A percentile compares a stretch with the other conserved stretches of the same genome.
Conservation (phyloP, 1,140 invertebrate genomes). For the Chlorops oryzae region DNA sequence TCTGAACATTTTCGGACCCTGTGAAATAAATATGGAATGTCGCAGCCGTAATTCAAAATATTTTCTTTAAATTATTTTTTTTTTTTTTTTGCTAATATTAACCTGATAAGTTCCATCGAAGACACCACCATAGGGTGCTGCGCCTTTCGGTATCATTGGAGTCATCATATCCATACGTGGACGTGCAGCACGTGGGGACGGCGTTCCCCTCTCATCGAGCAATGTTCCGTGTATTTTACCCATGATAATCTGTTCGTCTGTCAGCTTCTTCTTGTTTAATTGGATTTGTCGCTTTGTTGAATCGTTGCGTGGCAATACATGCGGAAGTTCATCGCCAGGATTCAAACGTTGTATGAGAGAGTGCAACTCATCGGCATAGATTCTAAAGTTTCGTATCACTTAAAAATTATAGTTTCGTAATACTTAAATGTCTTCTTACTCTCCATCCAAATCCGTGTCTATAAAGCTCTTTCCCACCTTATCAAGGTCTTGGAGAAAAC, state of each 20-base stretch:
- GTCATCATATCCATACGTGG: conserved; percentile 33
- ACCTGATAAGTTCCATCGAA: conserved; percentile 44
- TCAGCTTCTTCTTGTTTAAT: conserved; percentile 20
- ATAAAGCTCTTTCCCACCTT: conserved; percentile 25
- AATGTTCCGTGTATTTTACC: conserved; percentile 43
- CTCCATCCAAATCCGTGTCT: conserved; percentile 45
- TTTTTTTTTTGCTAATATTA: no score
- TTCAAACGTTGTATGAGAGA: conserved; percentile 40
- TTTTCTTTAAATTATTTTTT: no score
- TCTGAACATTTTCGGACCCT: conserved; percentile 46
- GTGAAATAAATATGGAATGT: background rate
- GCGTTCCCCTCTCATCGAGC: conserved; percentile 21
- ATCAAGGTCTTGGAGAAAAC: conserved; percentile 33
- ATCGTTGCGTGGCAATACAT: conserved; percentile 33
- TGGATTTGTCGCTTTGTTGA: conserved; percentile 11
- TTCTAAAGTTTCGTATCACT: conserved; percentile 19
- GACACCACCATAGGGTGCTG: conserved; percentile 32
- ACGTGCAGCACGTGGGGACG: conserved; percentile 17
- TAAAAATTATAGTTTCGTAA: background rate
- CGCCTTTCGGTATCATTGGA: conserved; percentile 34
- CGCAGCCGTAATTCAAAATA: no score
- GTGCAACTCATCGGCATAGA: conserved; percentile 42
- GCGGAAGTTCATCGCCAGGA: conserved; percentile 9
- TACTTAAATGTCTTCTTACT: conserved; percentile 21
- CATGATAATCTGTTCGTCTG: conserved; percentile 44